Percentiles rank a stretch among this genome's conserved stretches.
Evolutionary conservation across 2,888 invertebrate genomes (phyloP).

Genomic region (Escarpia spicata): DNA sequence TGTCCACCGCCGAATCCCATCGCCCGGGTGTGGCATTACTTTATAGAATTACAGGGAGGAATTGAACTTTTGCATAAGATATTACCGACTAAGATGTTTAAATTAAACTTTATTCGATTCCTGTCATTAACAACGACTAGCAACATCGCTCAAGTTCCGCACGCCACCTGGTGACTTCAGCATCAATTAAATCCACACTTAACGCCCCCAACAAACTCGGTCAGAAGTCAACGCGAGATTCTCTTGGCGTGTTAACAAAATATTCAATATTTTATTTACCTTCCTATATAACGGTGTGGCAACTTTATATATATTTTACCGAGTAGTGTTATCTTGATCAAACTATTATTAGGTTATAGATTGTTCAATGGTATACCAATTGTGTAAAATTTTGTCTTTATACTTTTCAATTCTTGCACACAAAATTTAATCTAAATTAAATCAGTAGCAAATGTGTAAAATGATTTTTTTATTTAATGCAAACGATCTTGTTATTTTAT

Average conservation of each 20-base stretch:
- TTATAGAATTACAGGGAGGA: background rate
- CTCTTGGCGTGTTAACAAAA: background rate
- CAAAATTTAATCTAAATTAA: too few species aligned
- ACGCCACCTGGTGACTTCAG: background rate
- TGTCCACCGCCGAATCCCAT: slow-evolving; percentile 3
- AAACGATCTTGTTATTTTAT: too few species aligned
- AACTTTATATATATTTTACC: too few species aligned
- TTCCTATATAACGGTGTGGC: too few species aligned
- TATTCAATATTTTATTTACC: too few species aligned
- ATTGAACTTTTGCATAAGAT: background rate
- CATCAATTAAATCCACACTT: background rate
- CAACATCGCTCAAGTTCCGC: background rate
- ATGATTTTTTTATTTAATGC: too few species aligned
- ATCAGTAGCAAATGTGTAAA: too few species aligned
- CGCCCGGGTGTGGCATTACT: background rate
- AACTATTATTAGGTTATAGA: too few species aligned
- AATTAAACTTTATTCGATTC: background rate
- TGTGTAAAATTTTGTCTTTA: too few species aligned
- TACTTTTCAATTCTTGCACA: too few species aligned
- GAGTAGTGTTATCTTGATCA: too few species aligned
- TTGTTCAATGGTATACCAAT: too few species aligned
- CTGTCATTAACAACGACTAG: background rate
- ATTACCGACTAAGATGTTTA: background rate
- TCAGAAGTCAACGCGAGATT: background rate
- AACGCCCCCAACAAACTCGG: background rate